Conservation (phyloP, 2,888 invertebrate species). For the Pandemis cinnamomeana region DNA sequence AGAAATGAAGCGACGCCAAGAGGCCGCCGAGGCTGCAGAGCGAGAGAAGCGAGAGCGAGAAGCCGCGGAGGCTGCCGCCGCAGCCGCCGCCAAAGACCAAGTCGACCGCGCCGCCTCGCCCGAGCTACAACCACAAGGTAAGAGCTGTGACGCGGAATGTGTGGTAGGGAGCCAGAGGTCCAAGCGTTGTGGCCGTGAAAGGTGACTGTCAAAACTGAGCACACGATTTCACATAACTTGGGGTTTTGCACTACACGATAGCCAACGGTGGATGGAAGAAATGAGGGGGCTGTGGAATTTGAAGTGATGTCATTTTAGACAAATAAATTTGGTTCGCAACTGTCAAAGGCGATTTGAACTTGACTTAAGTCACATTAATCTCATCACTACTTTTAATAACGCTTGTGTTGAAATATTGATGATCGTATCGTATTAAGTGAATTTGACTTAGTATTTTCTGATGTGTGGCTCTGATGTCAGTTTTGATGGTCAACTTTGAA, state of each 20-base stretch:
- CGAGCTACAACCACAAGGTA: slow-evolving; percentile 71
- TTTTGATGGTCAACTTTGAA: slow-evolving; percentile 9
- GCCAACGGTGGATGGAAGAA: not conserved
- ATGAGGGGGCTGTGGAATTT: not conserved
- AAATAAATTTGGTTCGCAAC: too few species aligned
- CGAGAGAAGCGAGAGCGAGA: slow-evolving; percentile 87
- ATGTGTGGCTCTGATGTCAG: slow-evolving; percentile 1
- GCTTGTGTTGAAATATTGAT: too few species aligned
- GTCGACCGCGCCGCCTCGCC: slow-evolving; percentile 72
- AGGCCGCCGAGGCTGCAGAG: slow-evolving; percentile 93
- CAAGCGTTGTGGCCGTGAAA: slow-evolving; percentile 16
- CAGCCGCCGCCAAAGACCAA: slow-evolving; percentile 67
- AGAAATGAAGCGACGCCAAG: slow-evolving; percentile 95
- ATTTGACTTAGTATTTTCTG: not conserved
- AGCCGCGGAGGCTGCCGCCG: slow-evolving; percentile 77
- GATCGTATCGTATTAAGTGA: too few species aligned
- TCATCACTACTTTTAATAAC: too few species aligned
- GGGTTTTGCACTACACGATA: not conserved
- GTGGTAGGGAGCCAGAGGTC: not conserved
- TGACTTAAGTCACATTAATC: too few species aligned
- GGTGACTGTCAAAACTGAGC: not conserved
- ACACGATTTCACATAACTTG: not conserved
- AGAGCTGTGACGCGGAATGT: slow-evolving; percentile 11
- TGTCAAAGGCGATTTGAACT: too few species aligned
- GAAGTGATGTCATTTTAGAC: too few species aligned